Evolutionary conservation across 2,888 invertebrate species (phyloP).

Genomic region (Calephelis perditalis): DNA sequence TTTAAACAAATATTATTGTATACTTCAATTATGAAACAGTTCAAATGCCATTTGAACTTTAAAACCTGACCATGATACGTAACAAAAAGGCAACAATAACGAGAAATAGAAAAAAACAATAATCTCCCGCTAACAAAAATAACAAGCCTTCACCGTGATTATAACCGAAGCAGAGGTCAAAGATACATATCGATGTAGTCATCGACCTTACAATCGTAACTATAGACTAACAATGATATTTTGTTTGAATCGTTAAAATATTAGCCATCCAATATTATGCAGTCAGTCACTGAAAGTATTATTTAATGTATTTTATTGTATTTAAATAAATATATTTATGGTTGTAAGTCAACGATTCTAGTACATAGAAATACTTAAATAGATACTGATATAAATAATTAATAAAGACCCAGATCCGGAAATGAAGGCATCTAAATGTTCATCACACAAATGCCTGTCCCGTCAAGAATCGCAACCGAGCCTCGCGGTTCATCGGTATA

Average conservation of each 20-base stretch:
- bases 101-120: constrained; percentile 45
- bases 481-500: no score
- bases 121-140: constrained; percentile 48
- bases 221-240: constrained; percentile 2
- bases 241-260: not conserved
- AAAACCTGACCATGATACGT: constrained; percentile 30
- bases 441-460: no score
- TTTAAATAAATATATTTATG: no score
- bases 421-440: no score
- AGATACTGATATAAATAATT: no score
- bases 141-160: constrained; percentile 56
- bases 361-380: no score
- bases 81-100: constrained; percentile 33
- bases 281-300: no score
- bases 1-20: not conserved
- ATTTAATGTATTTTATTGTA: no score
- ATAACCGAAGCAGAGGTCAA: constrained; percentile 66
- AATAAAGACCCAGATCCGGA: no score
- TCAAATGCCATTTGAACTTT: constrained; percentile 6
- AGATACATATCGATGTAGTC: constrained; percentile 52
- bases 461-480: no score
- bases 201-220: constrained; percentile 2
- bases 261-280: not conserved
- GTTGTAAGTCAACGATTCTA: no score
- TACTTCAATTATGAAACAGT: not conserved